phyloP scores from a whole-genome alignment of 1,140 invertebrate species.

The Diachasma alloeum region DNA sequence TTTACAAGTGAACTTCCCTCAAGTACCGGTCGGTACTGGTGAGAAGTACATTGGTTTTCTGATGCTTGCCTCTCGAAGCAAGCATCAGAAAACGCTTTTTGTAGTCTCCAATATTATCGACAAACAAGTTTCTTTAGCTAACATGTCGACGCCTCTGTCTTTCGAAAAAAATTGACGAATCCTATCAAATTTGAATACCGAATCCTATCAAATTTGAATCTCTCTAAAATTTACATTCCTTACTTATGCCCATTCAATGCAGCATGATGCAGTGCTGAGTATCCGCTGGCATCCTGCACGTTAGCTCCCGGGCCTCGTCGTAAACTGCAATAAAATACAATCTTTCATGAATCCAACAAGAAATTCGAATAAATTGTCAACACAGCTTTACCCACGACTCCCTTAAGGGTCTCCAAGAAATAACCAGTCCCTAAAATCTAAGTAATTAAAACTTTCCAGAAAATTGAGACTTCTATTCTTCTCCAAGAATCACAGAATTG shows the following conservation, averaged over 20 bases:
- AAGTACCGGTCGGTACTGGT: too few species aligned
- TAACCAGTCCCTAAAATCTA: not conserved
- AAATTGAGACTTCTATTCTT: not conserved
- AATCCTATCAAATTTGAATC: not conserved
- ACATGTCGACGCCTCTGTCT: too few species aligned
- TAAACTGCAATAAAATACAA: conserved; percentile 70
- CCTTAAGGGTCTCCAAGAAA: too few species aligned
- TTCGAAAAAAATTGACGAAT: not conserved
- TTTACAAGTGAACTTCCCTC: too few species aligned
- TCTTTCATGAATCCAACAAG: not conserved
- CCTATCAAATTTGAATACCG: not conserved
- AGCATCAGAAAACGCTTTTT: too few species aligned
- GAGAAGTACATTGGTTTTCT: too few species aligned
- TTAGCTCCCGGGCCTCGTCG: conserved; percentile 89
- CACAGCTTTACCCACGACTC: not conserved
- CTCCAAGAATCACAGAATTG: conserved; percentile 16
- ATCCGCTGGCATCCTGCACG: conserved; percentile 92
- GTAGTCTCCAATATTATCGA: too few species aligned
- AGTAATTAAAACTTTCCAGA: not conserved
- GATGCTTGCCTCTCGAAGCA: too few species aligned
- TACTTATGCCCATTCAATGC: conserved; percentile 93
- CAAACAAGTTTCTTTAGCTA: too few species aligned
- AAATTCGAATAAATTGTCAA: not conserved
- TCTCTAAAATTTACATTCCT: not conserved
- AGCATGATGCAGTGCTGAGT: conserved; percentile 93